A percentile compares a stretch with the other conserved stretches of the same genome.
These are phyloP conservation scores for Neopipo cinnamomea DNA, from an alignment of 2,113 vertebrate species.

Conservation along the genomic window DNA sequence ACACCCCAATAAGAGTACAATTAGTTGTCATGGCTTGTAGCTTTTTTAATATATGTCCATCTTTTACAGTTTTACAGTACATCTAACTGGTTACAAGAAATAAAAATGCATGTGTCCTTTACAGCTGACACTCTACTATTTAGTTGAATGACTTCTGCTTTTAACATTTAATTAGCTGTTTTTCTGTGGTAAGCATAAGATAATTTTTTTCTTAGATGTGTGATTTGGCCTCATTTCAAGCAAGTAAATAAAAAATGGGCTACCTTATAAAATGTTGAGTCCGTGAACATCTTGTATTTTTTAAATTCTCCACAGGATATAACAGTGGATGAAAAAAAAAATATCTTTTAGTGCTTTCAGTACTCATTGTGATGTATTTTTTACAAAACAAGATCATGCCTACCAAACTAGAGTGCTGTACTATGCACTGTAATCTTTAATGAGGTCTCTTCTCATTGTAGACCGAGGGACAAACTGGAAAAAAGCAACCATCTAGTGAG, in stretches of 20 bases:
- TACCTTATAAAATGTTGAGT: not conserved
- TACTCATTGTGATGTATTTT: not conserved
- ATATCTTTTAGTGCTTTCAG: not conserved
- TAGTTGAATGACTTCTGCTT: not conserved
- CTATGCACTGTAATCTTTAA: not conserved
- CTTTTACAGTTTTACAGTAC: not conserved
- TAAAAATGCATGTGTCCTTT: not conserved
- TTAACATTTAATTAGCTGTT: not conserved
- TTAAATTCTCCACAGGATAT: not conserved
- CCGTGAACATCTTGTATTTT: not conserved
- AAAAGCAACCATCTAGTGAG: not conserved
- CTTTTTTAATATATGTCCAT: not conserved
- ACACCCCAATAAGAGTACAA: not conserved
- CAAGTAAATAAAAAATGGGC: not conserved
- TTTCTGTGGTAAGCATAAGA: not conserved
- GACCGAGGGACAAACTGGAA: not conserved
- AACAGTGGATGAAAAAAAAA: not conserved
- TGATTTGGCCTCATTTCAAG: not conserved
- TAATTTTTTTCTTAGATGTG: not conserved
- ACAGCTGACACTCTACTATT: not conserved
- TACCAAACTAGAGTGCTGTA: not conserved
- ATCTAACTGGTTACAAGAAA: not conserved
- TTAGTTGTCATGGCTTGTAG: not conserved
- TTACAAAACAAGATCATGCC: not conserved
- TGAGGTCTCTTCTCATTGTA: not conserved